Evolutionary conservation across 2,888 invertebrate genomes (phyloP).

Genomic region (Tenthredo livida): DNA sequence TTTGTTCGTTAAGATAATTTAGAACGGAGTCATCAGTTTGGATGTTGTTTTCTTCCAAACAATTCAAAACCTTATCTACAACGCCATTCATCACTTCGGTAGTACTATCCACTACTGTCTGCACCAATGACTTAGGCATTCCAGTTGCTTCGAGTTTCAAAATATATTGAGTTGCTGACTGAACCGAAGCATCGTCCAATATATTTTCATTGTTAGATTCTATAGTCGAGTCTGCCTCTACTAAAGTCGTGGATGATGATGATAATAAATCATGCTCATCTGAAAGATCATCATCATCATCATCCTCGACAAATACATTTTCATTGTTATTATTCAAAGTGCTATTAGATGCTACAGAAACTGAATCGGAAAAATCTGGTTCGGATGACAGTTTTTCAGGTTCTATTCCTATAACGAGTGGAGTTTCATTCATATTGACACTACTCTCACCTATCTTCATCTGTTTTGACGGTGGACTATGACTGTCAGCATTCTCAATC

Average conservation of each 20-base stretch:
- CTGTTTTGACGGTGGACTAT: constrained; percentile 12
- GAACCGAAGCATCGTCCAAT: constrained; percentile 20
- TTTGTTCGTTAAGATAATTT: constrained; percentile 29
- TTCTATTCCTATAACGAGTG: not conserved
- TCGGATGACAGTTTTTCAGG: not conserved
- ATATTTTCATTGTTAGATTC: constrained; percentile 25
- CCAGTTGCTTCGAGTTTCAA: constrained; percentile 27
- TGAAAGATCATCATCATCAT: not conserved
- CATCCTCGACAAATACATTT: not conserved
- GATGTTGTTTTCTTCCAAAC: not conserved
- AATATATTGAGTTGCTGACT: not conserved
- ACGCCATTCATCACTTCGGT: constrained; percentile 20
- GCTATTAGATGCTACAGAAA: constrained; percentile 22
- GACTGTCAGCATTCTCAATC: not conserved
- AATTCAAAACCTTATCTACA: constrained; percentile 25
- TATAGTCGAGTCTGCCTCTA: constrained; percentile 1
- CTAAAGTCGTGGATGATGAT: not conserved
- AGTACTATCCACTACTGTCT: constrained; percentile 40
- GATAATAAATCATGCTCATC: too few species aligned
- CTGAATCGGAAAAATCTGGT: constrained; percentile 1
- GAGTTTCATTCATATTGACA: not conserved
- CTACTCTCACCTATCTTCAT: constrained; percentile 27
- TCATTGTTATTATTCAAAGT: constrained; percentile 7
- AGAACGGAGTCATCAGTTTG: constrained; percentile 6
- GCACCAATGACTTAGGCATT: constrained; percentile 34